Evolutionary conservation across 2,797 vertebrate species (phyloP).

Genomic region (Arremon aurantiirostris): DNA sequence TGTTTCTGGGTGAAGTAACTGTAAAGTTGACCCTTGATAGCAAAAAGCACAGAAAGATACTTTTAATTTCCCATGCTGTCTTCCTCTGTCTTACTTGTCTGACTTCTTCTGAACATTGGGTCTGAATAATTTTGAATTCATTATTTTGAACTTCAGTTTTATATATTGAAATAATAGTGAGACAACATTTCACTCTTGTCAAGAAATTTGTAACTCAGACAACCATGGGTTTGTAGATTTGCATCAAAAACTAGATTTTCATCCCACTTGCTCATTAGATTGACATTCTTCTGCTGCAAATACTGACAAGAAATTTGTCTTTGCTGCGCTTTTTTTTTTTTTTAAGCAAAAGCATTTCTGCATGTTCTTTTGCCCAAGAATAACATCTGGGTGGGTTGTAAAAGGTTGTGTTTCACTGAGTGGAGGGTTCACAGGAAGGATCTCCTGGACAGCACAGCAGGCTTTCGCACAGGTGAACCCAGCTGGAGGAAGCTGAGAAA

Average conservation of each 20-base stretch:
- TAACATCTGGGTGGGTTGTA: neutral
- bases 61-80: neutral
- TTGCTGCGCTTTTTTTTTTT: neutral
- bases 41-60: neutral
- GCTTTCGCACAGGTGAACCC: neutral
- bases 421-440: neutral
- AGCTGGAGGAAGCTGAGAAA: neutral
- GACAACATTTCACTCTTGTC: constrained; percentile 60
- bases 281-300: constrained; percentile 59
- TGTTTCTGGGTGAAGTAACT: neutral
- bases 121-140: constrained; percentile 1
- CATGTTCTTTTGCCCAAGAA: neutral
- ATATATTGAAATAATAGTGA: constrained; percentile 48
- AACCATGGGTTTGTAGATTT: constrained; percentile 52
- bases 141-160: constrained; percentile 11
- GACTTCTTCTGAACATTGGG: neutral
- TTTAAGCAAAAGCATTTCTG: constrained; percentile 13
- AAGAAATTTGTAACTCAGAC: constrained; percentile 30
- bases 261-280: constrained; percentile 57
- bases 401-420: neutral
- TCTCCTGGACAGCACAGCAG: neutral
- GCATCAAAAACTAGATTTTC: constrained; percentile 59
- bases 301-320: constrained; percentile 54
- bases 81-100: neutral
- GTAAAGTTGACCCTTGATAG: neutral